Conservation (phyloP, 2,797 vertebrate genomes). For the Darevskia mixta region DNA sequence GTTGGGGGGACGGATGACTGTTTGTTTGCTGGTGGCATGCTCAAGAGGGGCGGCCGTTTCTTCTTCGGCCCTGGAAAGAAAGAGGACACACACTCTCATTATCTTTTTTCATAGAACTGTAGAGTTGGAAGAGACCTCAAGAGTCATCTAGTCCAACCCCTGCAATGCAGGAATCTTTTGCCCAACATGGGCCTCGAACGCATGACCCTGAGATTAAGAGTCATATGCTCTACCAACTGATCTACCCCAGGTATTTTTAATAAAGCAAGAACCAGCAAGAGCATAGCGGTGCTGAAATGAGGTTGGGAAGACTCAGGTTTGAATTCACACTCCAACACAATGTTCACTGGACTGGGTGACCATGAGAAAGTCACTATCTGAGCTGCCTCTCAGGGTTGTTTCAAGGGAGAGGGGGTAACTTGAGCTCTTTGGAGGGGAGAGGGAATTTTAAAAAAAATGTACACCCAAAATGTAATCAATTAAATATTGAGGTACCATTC, state of each 20-base stretch:
- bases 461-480: not conserved
- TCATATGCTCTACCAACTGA: too few relatives aligned
- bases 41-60: conserved; percentile 39
- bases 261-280: too few relatives aligned
- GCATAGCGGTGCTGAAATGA: not conserved
- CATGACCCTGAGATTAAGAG: too few relatives aligned
- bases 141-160: too few relatives aligned
- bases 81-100: not conserved
- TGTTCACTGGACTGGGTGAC: too few relatives aligned
- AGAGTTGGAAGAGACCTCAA: too few relatives aligned
- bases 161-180: too few relatives aligned
- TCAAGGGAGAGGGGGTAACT: not conserved
- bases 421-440: not conserved
- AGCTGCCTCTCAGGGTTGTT: not conserved
- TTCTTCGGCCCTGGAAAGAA: conserved; percentile 78
- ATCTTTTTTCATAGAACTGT: too few relatives aligned
- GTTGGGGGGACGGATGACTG: conserved; percentile 76
- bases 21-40: conserved; percentile 63
- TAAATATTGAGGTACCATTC: not conserved
- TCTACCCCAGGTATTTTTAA: too few relatives aligned
- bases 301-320: not conserved
- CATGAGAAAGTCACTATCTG: not conserved
- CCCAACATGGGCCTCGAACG: too few relatives aligned
- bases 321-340: not conserved
- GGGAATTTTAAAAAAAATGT: too few relatives aligned